Percentiles rank a stretch among this genome's conserved stretches.
Conservation (phyloP, 2,888 invertebrate genomes). For the Atethmia centrago region DNA sequence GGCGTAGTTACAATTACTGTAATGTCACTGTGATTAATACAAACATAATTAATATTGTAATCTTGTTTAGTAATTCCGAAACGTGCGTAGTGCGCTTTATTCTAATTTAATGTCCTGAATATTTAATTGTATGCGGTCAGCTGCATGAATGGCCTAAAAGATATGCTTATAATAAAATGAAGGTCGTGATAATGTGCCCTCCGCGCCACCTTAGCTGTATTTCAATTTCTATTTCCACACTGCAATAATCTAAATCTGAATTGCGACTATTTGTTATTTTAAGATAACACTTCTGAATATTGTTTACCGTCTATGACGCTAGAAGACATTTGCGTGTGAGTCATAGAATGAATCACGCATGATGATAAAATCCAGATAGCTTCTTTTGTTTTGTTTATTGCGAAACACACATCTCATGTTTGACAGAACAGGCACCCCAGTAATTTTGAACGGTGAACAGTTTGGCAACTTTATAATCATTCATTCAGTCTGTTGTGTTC, state of each 20-base stretch:
- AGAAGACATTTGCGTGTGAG: conserved; percentile 14
- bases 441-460: not conserved
- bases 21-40: not conserved
- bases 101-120: not conserved
- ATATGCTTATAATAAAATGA: conserved; percentile 3
- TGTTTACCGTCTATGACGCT: conserved; percentile 8
- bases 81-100: not conserved
- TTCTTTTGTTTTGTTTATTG: conserved; percentile 27
- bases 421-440: not conserved
- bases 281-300: conserved; percentile 38
- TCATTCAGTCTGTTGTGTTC: not conserved
- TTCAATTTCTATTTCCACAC: conserved; percentile 17
- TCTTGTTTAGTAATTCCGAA: conserved; percentile 7
- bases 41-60: not conserved
- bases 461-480: not conserved
- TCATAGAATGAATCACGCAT: conserved; percentile 52
- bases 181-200: not conserved
- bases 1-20: conserved; percentile 3
- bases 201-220: not conserved
- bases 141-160: not conserved
- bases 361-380: conserved; percentile 17
- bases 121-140: not conserved
- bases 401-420: conserved; percentile 5
- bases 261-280: conserved; percentile 27
- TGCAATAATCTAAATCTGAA: conserved; percentile 14